phyloP scores from a whole-genome alignment of 2,113 vertebrate species.

The Trogon surrucura region DNA sequence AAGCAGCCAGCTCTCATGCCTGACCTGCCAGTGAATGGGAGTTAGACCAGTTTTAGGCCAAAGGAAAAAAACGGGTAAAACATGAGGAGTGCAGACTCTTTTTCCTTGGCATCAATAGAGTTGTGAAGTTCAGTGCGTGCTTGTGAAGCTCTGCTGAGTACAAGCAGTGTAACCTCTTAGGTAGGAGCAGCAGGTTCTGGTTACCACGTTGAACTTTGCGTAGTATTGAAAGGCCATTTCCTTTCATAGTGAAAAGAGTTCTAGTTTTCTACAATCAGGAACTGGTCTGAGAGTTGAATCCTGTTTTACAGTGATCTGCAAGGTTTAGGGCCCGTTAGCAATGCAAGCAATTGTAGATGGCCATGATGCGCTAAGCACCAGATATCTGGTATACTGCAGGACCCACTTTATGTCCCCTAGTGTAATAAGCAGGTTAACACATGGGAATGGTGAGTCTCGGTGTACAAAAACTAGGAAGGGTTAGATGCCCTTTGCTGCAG shows the following conservation, averaged over 20 bases:
- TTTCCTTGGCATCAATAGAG: background rate
- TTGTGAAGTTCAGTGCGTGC: background rate
- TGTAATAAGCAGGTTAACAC: background rate
- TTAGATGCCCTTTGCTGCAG: background rate
- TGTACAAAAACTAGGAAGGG: rapidly evolving
- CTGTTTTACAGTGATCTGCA: background rate
- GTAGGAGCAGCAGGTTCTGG: rapidly evolving
- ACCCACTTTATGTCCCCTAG: background rate
- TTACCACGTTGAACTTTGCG: background rate
- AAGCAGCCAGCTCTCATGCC: background rate
- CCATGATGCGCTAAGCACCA: background rate
- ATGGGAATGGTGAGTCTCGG: background rate
- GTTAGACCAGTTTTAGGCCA: background rate
- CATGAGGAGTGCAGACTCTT: background rate
- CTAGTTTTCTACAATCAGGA: background rate
- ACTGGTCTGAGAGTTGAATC: background rate
- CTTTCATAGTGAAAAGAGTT: background rate
- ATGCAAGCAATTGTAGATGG: background rate
- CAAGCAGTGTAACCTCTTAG: background rate
- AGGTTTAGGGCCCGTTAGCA: background rate
- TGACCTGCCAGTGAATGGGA: background rate
- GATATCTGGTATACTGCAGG: rapidly evolving
- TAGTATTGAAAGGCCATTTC: background rate
- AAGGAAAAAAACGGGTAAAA: background rate
- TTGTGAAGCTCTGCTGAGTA: background rate